Percentiles rank a stretch among this genome's conserved stretches.
Conservation (phyloP, 2,888 invertebrate genomes). For the Latrodectus elegans region DNA sequence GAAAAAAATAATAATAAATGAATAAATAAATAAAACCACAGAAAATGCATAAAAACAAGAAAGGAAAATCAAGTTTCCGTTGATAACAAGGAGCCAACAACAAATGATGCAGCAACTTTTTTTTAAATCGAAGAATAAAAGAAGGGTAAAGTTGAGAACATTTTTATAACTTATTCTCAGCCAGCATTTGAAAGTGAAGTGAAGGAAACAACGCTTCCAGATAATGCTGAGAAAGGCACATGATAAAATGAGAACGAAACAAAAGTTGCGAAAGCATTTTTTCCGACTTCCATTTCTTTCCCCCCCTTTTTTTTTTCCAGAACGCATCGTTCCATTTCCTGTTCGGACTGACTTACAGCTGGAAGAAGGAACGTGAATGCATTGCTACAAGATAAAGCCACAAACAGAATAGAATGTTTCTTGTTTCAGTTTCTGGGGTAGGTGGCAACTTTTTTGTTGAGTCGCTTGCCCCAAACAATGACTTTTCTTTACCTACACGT, state of each 20-base stretch:
- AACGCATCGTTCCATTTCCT: constrained; percentile 47
- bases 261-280: background rate
- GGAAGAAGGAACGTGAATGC: constrained; percentile 29
- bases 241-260: constrained; percentile 27
- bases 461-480: background rate
- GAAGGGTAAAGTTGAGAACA: too few relatives aligned
- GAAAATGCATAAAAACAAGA: too few relatives aligned
- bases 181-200: background rate
- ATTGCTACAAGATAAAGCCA: constrained; percentile 47
- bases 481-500: constrained; percentile 1
- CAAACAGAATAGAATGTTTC: constrained; percentile 33
- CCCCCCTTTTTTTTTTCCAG: background rate
- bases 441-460: constrained; percentile 40
- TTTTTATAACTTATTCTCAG: background rate
- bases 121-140: too few relatives aligned
- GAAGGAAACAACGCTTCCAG: constrained; percentile 20
- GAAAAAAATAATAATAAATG: too few relatives aligned
- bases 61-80: too few relatives aligned
- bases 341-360: constrained; percentile 24
- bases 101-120: too few relatives aligned
- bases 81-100: too few relatives aligned
- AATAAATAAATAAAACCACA: too few relatives aligned
- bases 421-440: background rate
- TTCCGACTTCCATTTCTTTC: background rate
- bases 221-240: constrained; percentile 4